phyloP scores from a whole-genome alignment of 1,140 invertebrate genomes.

The Papilio machaon region DNA sequence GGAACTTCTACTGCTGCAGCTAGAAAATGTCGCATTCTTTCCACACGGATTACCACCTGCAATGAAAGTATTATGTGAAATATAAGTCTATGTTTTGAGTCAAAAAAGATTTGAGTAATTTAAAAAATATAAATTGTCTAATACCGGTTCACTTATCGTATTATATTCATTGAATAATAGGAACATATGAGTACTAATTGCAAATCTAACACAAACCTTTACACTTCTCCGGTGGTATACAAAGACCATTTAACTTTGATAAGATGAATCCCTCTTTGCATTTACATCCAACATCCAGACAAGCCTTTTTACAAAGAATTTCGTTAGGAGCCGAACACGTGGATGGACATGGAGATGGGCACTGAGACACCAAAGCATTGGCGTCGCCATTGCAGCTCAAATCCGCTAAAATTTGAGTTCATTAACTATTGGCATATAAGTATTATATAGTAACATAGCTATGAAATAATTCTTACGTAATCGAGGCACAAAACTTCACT shows the following conservation, averaged over 20 bases:
- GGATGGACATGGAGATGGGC: slow-evolving; percentile 44
- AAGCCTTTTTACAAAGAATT: slow-evolving; percentile 41
- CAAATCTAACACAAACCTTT: slow-evolving; percentile 11
- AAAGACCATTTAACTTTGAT: slow-evolving; percentile 24
- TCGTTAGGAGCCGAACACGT: slow-evolving; percentile 47
- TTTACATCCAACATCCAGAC: slow-evolving; percentile 43
- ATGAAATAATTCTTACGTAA: no score
- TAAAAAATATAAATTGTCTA: no score
- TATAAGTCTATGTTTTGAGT: no score
- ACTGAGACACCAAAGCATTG: slow-evolving; percentile 40
- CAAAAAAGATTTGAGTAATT: no score
- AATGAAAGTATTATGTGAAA: slow-evolving; percentile 11
- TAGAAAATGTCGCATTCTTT: slow-evolving; percentile 44
- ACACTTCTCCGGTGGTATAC: slow-evolving; percentile 2
- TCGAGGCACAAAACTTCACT: no score
- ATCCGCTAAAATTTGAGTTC: neutral
- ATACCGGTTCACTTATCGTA: no score
- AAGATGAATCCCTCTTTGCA: slow-evolving; percentile 46
- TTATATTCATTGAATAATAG: no score
- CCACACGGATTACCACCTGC: slow-evolving; percentile 49
- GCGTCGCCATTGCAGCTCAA: slow-evolving; percentile 28
- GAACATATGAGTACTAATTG: neutral
- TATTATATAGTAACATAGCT: neutral
- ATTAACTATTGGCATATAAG: neutral
- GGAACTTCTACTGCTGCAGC: slow-evolving; percentile 44